Evolutionary conservation across 2,888 invertebrate species (phyloP).

Genomic region (Aleiodes alternator): DNA sequence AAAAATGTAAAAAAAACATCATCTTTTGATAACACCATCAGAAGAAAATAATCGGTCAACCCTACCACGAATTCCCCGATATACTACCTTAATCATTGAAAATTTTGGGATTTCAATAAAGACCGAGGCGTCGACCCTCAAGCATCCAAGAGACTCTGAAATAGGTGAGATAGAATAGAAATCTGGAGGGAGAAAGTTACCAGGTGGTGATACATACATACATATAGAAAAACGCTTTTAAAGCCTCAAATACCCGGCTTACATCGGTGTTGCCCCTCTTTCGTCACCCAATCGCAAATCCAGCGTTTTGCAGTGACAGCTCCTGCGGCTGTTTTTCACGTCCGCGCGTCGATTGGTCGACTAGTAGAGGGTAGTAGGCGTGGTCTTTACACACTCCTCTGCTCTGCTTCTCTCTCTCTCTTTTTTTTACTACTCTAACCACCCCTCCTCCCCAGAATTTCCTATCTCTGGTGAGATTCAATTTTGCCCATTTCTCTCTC

Average conservation of each 20-base stretch:
- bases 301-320: constrained; percentile 56
- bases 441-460: constrained; percentile 16
- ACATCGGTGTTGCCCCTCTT: constrained; percentile 49
- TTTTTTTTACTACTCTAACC: constrained; percentile 10
- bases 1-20: no score
- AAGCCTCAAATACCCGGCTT: constrained; percentile 59
- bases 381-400: constrained; percentile 47
- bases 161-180: background rate
- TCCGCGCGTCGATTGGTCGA: constrained; percentile 53
- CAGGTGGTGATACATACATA: constrained; percentile 25
- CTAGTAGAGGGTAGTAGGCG: constrained; percentile 51
- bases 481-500: constrained; percentile 17
- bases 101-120: background rate
- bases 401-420: background rate
- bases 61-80: no score
- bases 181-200: background rate
- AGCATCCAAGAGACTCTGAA: background rate
- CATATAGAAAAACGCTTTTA: constrained; percentile 50
- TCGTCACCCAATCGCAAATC: constrained; percentile 56
- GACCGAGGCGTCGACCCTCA: constrained; percentile 4
- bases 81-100: background rate
- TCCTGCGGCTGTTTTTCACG: constrained; percentile 49
- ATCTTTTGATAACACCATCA: no score
- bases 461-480: constrained; percentile 17
- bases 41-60: no score